phyloP scores from a whole-genome alignment of 2,797 vertebrate genomes.

The Lophotriccus pileatus region DNA sequence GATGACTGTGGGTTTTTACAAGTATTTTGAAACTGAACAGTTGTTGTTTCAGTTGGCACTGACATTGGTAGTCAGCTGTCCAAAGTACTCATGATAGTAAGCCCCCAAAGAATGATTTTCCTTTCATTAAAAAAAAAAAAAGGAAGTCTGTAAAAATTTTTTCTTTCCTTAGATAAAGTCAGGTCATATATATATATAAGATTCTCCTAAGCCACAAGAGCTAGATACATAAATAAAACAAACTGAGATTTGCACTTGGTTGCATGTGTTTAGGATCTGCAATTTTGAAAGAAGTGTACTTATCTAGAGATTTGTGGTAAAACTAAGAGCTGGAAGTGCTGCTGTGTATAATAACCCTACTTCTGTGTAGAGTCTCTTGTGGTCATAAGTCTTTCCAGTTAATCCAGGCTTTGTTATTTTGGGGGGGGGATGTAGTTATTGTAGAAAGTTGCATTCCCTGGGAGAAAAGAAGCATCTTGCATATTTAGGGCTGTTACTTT shows the following conservation, averaged over 20 bases:
- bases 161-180: conserved; percentile 35
- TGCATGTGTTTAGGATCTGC: conserved; percentile 12
- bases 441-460: neutral
- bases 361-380: conserved; percentile 23
- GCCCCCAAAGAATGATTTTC: neutral
- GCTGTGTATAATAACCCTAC: neutral
- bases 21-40: neutral
- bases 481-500: neutral
- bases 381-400: conserved; percentile 1
- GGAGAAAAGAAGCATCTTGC: neutral
- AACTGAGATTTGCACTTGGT: neutral
- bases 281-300: conserved; percentile 32
- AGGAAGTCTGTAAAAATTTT: neutral
- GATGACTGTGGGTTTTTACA: neutral
- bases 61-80: conserved; percentile 8
- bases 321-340: neutral
- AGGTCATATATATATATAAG: neutral
- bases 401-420: conserved; percentile 34
- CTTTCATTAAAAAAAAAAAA: neutral
- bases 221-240: conserved; percentile 30
- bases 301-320: conserved; percentile 42
- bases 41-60: conserved; percentile 53
- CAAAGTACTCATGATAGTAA: neutral
- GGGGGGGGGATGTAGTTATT: neutral
- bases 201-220: conserved; percentile 17